Conservation (phyloP, 2,113 vertebrate genomes). For the Crotophaga sulcirostris region DNA sequence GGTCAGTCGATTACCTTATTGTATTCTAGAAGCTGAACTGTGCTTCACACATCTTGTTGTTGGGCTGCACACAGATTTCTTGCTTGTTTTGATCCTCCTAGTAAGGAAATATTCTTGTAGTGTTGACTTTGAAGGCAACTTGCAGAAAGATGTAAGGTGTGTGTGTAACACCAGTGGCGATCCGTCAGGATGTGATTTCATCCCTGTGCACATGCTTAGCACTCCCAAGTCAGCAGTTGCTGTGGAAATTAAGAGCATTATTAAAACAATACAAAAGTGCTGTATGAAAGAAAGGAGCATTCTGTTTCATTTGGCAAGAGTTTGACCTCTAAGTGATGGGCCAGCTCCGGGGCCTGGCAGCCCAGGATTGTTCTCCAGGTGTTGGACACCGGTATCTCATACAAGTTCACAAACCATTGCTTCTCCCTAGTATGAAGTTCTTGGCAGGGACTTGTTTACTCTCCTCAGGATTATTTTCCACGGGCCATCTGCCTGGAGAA, state of each 20-base stretch:
- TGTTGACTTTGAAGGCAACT: neutral
- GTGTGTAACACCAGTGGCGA: neutral
- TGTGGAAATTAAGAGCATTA: neutral
- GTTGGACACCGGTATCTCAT: neutral
- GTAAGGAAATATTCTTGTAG: neutral
- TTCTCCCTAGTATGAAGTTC: neutral
- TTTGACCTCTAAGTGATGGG: neutral
- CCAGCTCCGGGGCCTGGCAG: neutral
- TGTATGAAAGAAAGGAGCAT: neutral
- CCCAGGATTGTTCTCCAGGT: constrained; percentile 17
- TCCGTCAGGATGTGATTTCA: neutral
- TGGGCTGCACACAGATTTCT: neutral
- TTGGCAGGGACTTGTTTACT: constrained; percentile 62
- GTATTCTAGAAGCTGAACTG: neutral
- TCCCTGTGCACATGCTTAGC: accelerated
- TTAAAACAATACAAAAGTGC: neutral
- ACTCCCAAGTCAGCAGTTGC: neutral
- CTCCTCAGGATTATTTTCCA: constrained; percentile 59
- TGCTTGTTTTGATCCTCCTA: neutral
- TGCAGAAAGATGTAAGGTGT: neutral
- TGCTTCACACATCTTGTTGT: neutral
- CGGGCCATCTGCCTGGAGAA: constrained; percentile 62
- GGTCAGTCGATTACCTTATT: constrained; percentile 69
- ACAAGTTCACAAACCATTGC: constrained; percentile 1
- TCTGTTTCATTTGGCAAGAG: neutral